Evolutionary conservation across 2,888 invertebrate species (phyloP).

Genomic region (Sympetrum striolatum): DNA sequence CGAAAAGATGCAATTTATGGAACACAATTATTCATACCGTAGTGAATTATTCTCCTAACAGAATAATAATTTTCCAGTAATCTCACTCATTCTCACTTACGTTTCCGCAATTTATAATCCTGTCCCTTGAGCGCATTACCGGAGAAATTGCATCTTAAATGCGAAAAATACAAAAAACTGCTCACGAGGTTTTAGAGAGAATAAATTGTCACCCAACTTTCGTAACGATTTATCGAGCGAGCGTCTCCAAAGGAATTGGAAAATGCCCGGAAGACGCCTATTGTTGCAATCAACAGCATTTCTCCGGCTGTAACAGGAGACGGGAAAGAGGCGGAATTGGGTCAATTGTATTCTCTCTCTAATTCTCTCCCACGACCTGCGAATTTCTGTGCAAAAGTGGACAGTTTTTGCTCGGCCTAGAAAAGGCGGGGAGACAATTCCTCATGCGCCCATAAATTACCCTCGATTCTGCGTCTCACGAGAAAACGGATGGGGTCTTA

Average conservation of each 20-base stretch:
- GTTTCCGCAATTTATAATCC: too few relatives aligned
- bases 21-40: too few relatives aligned
- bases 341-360: constrained; percentile 26
- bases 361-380: neutral
- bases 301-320: constrained; percentile 17
- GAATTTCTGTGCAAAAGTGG: constrained; percentile 1
- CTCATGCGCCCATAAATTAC: too few relatives aligned
- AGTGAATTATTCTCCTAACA: too few relatives aligned
- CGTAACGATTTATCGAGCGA: constrained; percentile 9
- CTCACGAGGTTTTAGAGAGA: too few relatives aligned
- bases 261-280: constrained; percentile 30
- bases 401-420: neutral
- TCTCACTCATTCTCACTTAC: too few relatives aligned
- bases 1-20: too few relatives aligned
- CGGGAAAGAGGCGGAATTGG: constrained; percentile 9
- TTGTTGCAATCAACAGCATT: constrained; percentile 39
- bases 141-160: too few relatives aligned
- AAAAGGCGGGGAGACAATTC: too few relatives aligned
- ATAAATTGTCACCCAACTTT: neutral
- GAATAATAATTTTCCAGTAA: too few relatives aligned
- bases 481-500: neutral
- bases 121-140: too few relatives aligned
- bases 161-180: too few relatives aligned
- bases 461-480: neutral
- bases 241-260: constrained; percentile 22